Evolutionary conservation across 2,797 vertebrate genomes (phyloP).

Genomic region (Arctocebus calabarensis): DNA sequence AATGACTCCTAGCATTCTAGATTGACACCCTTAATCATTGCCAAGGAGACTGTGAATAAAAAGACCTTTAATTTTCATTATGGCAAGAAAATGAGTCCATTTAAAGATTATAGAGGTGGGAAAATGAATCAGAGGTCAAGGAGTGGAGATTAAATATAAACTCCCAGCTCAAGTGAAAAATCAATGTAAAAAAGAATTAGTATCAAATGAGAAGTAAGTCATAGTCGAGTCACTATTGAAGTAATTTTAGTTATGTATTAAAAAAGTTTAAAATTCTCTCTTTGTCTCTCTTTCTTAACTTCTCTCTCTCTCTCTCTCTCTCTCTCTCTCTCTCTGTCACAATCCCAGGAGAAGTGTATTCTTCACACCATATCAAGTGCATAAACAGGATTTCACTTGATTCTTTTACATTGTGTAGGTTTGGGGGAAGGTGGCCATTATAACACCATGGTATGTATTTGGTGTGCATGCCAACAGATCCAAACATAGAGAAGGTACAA

Average conservation of each 20-base stretch:
- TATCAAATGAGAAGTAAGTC: conserved; percentile 17
- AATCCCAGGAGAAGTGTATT: not conserved
- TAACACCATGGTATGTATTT: not conserved
- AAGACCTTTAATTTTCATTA: not conserved
- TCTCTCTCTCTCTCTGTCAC: not conserved
- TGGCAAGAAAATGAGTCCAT: not conserved
- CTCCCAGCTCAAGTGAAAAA: not conserved
- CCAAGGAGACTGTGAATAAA: not conserved
- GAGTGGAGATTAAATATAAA: not conserved
- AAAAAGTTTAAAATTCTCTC: not conserved
- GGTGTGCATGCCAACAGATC: not conserved
- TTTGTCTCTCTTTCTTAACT: not conserved
- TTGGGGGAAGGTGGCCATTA: not conserved
- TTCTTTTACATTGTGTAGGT: not conserved
- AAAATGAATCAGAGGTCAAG: not conserved
- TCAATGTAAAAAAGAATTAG: not conserved
- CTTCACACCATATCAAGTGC: not conserved
- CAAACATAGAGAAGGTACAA: not conserved
- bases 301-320: not conserved
- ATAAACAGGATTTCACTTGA: not conserved
- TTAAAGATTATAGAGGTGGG: not conserved
- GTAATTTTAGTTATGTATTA: not conserved
- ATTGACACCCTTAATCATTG: not conserved
- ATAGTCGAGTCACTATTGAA: not conserved
- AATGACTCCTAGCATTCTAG: not conserved